Percentiles rank a stretch among this genome's conserved stretches.
Conservation (phyloP, 1,140 invertebrate species). For the Mizuhopecten yessoensis region DNA sequence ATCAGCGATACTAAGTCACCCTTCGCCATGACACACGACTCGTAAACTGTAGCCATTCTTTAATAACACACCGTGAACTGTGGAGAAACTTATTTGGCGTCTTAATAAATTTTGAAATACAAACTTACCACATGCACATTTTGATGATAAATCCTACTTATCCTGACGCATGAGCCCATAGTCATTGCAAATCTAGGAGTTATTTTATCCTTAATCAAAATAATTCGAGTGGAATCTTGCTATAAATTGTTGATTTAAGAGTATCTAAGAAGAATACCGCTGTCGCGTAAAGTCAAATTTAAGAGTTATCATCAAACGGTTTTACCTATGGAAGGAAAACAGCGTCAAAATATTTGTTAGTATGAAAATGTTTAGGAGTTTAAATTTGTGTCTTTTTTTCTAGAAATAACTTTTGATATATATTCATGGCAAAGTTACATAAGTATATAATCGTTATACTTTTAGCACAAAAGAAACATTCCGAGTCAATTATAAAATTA, state of each 20-base stretch:
- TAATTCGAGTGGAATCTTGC: not conserved
- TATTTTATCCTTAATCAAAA: slow-evolving; percentile 30
- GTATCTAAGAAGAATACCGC: not conserved
- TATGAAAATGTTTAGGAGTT: not conserved
- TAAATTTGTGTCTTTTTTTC: too few species aligned
- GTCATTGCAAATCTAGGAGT: slow-evolving; percentile 1
- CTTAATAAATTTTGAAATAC: slow-evolving; percentile 40
- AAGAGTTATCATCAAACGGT: not conserved
- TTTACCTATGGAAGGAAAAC: not conserved
- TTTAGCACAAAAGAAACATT: too few species aligned
- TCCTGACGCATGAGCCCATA: not conserved
- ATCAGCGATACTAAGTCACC: not conserved
- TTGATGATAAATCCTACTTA: slow-evolving; percentile 25
- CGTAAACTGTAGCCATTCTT: slow-evolving; percentile 9
- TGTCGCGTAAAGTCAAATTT: not conserved
- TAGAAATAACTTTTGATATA: too few species aligned
- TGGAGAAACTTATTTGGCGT: slow-evolving; percentile 23
- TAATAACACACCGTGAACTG: slow-evolving; percentile 33
- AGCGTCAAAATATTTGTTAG: not conserved
- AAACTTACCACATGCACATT: slow-evolving; percentile 38
- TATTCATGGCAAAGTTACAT: too few species aligned
- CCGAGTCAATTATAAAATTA: too few species aligned
- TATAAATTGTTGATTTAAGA: not conserved
- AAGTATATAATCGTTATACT: too few species aligned
- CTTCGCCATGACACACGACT: not conserved